phyloP scores from a whole-genome alignment of 2,888 invertebrate genomes.

The Xanthia togata region DNA sequence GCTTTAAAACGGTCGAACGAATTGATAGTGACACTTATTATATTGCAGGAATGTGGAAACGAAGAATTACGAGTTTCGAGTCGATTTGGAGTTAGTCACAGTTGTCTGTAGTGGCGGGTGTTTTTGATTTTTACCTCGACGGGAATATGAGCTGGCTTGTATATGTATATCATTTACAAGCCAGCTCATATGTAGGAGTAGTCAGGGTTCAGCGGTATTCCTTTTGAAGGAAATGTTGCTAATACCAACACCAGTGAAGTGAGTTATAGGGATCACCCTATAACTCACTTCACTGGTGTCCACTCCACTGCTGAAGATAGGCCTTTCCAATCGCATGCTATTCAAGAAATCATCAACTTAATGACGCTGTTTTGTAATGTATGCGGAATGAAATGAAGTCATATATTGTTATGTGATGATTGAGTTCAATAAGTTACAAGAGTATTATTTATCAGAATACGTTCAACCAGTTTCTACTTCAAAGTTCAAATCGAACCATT shows the following conservation, averaged over 20 bases:
- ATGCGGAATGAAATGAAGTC: background rate
- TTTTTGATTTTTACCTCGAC: conserved; percentile 25
- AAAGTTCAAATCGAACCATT: background rate
- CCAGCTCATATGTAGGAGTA: background rate
- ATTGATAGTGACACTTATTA: conserved; percentile 42
- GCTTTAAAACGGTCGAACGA: conserved; percentile 17
- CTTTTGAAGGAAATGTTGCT: background rate
- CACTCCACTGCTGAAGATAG: background rate
- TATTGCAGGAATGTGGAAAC: conserved; percentile 42
- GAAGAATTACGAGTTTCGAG: conserved; percentile 20
- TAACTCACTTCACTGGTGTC: too few relatives aligned
- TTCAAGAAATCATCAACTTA: background rate
- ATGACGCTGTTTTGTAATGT: background rate
- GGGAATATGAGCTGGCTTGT: conserved; percentile 7
- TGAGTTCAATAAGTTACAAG: too few relatives aligned
- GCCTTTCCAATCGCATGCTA: background rate
- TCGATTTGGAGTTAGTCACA: conserved; percentile 34
- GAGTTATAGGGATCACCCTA: too few relatives aligned
- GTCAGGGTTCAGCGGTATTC: conserved; percentile 6
- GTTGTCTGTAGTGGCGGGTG: conserved; percentile 26
- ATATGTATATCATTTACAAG: background rate
- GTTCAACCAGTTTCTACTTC: background rate
- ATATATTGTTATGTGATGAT: background rate
- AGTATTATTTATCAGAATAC: too few relatives aligned
- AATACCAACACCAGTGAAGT: too few relatives aligned